A percentile compares a stretch with the other conserved stretches of the same genome.
These are phyloP conservation scores for Pimpla rufipes DNA, from an alignment of 2,888 invertebrate species.

Conservation along the genomic window DNA sequence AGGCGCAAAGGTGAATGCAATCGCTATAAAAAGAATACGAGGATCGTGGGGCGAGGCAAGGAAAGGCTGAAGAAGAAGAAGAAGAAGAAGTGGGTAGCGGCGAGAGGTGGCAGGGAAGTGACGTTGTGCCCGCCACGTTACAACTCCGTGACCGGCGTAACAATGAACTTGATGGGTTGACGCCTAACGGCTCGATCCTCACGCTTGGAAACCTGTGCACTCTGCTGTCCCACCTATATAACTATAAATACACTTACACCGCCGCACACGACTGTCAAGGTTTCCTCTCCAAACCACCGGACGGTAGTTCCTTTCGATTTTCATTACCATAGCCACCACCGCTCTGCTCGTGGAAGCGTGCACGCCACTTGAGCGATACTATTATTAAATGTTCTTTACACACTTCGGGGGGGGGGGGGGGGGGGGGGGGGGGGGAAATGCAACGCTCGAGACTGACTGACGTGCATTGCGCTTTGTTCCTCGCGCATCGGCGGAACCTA, in stretches of 20 bases:
- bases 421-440: too few species aligned
- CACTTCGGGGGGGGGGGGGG: neutral
- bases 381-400: constrained; percentile 4
- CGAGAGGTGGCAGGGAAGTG: constrained; percentile 52
- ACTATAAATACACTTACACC: neutral
- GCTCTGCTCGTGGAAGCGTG: constrained; percentile 12
- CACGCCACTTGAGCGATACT: constrained; percentile 10
- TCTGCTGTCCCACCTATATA: constrained; percentile 26
- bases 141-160: constrained; percentile 74
- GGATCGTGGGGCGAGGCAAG: constrained; percentile 20
- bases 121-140: constrained; percentile 54
- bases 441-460: neutral
- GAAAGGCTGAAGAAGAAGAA: constrained; percentile 17
- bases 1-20: neutral
- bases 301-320: constrained; percentile 71
- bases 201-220: constrained; percentile 53
- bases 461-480: neutral
- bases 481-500: neutral
- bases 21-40: constrained; percentile 2
- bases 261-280: constrained; percentile 53
- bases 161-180: constrained; percentile 77
- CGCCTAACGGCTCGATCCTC: constrained; percentile 66
- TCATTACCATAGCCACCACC: constrained; percentile 58
- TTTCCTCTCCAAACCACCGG: constrained; percentile 68
- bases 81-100: too few species aligned